Conservation (phyloP, 2,888 invertebrate genomes). For the Itoplectis maculator region DNA sequence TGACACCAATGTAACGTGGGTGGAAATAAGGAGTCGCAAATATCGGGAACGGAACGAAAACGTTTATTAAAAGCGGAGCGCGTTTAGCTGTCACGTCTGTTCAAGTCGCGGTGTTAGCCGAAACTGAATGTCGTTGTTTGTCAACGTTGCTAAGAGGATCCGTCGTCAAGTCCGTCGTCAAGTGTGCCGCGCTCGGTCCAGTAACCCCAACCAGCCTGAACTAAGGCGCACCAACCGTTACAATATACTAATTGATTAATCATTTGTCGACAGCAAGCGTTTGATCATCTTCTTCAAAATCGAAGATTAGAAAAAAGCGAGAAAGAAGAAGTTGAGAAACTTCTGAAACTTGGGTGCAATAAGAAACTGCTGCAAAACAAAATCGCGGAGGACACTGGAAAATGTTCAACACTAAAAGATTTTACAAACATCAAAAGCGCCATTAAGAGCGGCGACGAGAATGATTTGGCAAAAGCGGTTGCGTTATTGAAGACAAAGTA, state of each 20-base stretch:
- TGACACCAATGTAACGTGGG: too few species aligned
- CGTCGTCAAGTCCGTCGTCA: too few species aligned
- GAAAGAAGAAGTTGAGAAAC: neutral
- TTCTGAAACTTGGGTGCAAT: neutral
- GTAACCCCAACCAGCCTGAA: too few species aligned
- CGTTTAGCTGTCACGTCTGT: too few species aligned
- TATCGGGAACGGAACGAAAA: too few species aligned
- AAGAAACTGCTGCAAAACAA: constrained; percentile 9
- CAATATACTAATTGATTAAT: neutral
- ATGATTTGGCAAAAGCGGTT: neutral
- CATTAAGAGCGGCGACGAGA: neutral
- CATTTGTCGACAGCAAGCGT: neutral
- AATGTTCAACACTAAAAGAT: constrained; percentile 1
- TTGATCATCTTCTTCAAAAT: constrained; percentile 24
- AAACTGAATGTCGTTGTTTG: too few species aligned
- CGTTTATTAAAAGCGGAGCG: too few species aligned
- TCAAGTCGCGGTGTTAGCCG: too few species aligned
- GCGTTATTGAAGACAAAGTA: neutral
- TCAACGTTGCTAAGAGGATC: too few species aligned
- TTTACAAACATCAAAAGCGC: constrained; percentile 4
- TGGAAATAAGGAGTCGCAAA: too few species aligned
- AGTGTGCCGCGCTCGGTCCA: too few species aligned
- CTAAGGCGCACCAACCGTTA: neutral
- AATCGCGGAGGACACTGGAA: neutral
- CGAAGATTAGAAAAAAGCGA: constrained; percentile 67